A percentile compares a stretch with the other conserved stretches of the same genome.
Conservation (phyloP, 2,113 vertebrate species). For the Vulpes lagopus region DNA sequence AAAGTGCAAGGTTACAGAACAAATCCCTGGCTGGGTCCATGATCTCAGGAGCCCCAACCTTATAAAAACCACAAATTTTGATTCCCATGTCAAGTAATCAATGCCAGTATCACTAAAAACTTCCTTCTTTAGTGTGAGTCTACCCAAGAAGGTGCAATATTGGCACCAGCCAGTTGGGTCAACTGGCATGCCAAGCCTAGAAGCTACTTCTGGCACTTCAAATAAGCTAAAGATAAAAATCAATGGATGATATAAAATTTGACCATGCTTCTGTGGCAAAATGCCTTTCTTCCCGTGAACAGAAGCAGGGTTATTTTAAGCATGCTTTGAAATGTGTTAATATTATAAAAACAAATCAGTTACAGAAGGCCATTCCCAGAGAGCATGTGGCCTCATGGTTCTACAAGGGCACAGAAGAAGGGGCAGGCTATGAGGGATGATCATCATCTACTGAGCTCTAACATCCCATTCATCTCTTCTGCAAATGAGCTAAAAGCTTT, state of each 20-base stretch:
- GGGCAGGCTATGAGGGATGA: rapidly evolving
- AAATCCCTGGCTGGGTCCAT: neutral
- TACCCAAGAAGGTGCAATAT: neutral
- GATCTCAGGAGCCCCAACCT: neutral
- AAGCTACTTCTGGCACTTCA: neutral
- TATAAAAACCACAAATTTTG: neutral
- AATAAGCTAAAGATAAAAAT: neutral
- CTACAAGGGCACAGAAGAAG: neutral
- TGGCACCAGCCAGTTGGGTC: neutral
- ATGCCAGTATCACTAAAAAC: neutral
- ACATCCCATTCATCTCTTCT: neutral
- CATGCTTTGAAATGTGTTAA: neutral
- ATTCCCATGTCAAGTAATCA: neutral
- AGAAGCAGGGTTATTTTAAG: neutral
- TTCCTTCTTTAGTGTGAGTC: neutral
- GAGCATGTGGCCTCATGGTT: neutral
- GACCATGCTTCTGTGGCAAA: neutral
- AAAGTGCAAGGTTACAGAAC: neutral
- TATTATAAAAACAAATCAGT: neutral
- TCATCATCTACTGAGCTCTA: neutral
- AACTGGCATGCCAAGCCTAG: neutral
- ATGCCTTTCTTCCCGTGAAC: neutral
- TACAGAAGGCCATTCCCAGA: neutral
- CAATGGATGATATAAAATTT: neutral
- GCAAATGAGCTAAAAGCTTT: neutral